These are phyloP conservation scores for Gopherus flavomarginatus DNA, from an alignment of 2,113 vertebrate genomes.

Conservation along the genomic window DNA sequence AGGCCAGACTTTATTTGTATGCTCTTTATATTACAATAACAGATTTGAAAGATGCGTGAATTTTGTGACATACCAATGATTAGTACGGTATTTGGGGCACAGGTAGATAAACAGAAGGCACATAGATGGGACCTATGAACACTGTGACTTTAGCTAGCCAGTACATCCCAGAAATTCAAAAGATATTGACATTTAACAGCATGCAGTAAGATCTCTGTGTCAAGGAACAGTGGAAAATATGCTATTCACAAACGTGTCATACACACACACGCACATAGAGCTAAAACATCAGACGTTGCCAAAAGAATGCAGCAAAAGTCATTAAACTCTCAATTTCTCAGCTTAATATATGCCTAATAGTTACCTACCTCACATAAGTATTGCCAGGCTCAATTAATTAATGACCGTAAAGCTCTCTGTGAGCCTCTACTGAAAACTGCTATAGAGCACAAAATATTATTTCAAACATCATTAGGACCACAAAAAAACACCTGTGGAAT, in stretches of 20 bases:
- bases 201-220: slow-evolving; percentile 53
- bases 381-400: slow-evolving; percentile 76
- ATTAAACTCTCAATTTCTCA: slow-evolving; percentile 62
- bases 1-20: slow-evolving; percentile 40
- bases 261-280: not conserved
- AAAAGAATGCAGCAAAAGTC: slow-evolving; percentile 64
- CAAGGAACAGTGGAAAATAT: slow-evolving; percentile 61
- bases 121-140: slow-evolving; percentile 21
- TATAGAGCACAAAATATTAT: slow-evolving; percentile 71
- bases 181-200: slow-evolving; percentile 36
- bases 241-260: slow-evolving; percentile 47
- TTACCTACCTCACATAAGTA: slow-evolving; percentile 67
- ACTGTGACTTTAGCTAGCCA: not conserved
- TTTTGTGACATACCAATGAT: slow-evolving; percentile 33
- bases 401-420: slow-evolving; percentile 70
- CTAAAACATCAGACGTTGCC: slow-evolving; percentile 65
- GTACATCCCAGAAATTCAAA: slow-evolving; percentile 20
- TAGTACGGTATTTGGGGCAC: slow-evolving; percentile 1
- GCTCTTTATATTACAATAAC: slow-evolving; percentile 38
- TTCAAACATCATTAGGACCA: slow-evolving; percentile 72
- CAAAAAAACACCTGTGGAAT: slow-evolving; percentile 72
- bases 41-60: slow-evolving; percentile 23
- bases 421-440: slow-evolving; percentile 72
- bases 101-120: not conserved
- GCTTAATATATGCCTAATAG: slow-evolving; percentile 68